Conservation (phyloP, 2,797 vertebrate genomes). For the Lagocephalus sceleratus region DNA sequence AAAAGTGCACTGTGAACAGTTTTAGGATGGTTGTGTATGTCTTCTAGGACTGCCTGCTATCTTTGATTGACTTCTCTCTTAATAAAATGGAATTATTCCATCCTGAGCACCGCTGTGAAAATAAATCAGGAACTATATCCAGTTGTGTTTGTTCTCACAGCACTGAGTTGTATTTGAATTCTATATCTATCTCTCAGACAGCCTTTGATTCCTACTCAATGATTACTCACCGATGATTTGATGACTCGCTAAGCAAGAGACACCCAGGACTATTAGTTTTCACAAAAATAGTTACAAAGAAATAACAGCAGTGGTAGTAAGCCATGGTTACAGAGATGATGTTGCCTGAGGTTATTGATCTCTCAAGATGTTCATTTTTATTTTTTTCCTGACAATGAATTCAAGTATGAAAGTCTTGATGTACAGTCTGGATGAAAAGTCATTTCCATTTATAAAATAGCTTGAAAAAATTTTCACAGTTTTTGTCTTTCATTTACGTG, state of each 20-base stretch:
- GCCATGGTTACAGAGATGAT: conserved; percentile 65
- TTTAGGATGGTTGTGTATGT: too few species aligned
- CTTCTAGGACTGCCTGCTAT: too few species aligned
- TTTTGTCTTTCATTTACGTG: conserved; percentile 19
- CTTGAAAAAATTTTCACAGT: conserved; percentile 19
- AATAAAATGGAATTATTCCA: too few species aligned
- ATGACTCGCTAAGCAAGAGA: conserved; percentile 73
- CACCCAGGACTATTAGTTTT: conserved; percentile 70
- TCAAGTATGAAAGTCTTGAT: conserved; percentile 8
- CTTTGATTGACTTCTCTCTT: too few species aligned
- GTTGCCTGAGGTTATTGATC: conserved; percentile 50
- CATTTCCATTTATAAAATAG: conserved; percentile 39
- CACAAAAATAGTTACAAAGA: conserved; percentile 69
- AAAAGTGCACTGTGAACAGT: too few species aligned
- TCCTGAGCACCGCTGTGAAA: neutral
- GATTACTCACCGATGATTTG: conserved; percentile 59
- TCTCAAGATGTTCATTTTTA: conserved; percentile 35
- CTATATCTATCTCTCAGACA: conserved; percentile 24
- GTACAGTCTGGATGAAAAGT: conserved; percentile 24
- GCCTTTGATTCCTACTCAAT: conserved; percentile 48
- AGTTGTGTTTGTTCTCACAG: conserved; percentile 5
- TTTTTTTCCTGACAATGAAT: too few species aligned
- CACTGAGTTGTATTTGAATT: conserved; percentile 2
- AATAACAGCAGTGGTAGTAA: conserved; percentile 65
- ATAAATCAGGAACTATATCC: neutral